Evolutionary conservation across 2,113 vertebrate genomes (phyloP).

Genomic region (Buteo buteo): DNA sequence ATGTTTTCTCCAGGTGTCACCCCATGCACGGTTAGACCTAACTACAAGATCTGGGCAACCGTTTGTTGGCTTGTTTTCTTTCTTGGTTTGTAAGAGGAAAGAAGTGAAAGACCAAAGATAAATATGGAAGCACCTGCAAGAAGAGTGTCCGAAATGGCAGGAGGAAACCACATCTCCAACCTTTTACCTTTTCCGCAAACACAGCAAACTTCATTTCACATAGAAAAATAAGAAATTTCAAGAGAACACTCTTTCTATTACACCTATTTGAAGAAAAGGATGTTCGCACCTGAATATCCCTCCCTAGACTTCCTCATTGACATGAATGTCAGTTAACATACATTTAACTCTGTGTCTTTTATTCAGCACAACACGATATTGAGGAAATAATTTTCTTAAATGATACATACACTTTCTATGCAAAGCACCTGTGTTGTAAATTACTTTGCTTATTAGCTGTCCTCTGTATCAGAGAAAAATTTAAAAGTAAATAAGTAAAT

Average conservation of each 20-base stretch:
- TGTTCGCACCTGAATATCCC: neutral
- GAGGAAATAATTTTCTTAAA: neutral
- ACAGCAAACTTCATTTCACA: neutral
- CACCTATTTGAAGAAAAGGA: neutral
- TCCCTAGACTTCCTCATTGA: neutral
- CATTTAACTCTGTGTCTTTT: neutral
- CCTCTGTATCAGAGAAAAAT: neutral
- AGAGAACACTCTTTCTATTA: neutral
- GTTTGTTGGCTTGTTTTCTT: neutral
- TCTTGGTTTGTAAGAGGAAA: neutral
- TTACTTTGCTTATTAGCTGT: neutral
- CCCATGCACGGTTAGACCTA: neutral
- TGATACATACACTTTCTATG: rapidly evolving
- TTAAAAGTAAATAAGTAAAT: neutral
- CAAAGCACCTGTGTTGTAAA: neutral
- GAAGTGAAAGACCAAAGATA: neutral
- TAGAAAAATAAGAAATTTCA: neutral
- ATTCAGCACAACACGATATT: rapidly evolving
- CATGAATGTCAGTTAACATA: neutral
- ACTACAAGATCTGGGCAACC: neutral
- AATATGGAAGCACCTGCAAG: neutral
- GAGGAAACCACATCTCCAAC: neutral
- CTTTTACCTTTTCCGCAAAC: neutral
- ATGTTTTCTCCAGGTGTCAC: neutral
- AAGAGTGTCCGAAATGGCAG: neutral